These are phyloP conservation scores for Ypsolopha sequella DNA, from an alignment of 2,888 invertebrate genomes.

Conservation along the genomic window DNA sequence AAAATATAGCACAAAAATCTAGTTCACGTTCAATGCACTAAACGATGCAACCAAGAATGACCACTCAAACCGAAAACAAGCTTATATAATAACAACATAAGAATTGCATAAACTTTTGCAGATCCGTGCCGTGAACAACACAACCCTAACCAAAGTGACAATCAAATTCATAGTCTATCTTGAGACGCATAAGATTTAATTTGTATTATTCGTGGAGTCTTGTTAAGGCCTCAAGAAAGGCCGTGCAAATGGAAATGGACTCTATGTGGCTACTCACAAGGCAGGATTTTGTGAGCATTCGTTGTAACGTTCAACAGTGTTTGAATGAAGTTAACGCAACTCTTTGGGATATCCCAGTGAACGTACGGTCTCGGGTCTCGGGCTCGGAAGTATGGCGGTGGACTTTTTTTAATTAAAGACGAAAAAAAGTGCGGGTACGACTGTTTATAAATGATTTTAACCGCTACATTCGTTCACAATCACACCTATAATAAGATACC, in stretches of 20 bases:
- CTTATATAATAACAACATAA: slow-evolving; percentile 69
- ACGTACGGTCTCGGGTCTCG: slow-evolving; percentile 16
- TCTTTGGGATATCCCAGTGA: slow-evolving; percentile 53
- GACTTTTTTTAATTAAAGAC: slow-evolving; percentile 15
- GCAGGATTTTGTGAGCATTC: no score
- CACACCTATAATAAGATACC: no score
- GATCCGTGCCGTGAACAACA: slow-evolving; percentile 34
- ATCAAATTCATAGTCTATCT: not conserved
- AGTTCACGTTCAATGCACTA: slow-evolving; percentile 52
- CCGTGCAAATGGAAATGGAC: not conserved
- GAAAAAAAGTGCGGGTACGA: not conserved
- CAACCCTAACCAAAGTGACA: slow-evolving; percentile 11
- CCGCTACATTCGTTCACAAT: no score
- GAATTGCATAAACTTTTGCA: slow-evolving; percentile 61
- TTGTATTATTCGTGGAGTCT: not conserved
- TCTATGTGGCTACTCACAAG: no score
- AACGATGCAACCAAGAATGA: slow-evolving; percentile 45
- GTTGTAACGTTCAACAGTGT: slow-evolving; percentile 21
- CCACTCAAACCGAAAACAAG: slow-evolving; percentile 34
- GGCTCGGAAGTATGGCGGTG: slow-evolving; percentile 25
- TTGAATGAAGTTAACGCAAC: slow-evolving; percentile 58
- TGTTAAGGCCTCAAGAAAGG: not conserved
- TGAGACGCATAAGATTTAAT: not conserved
- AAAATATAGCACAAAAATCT: slow-evolving; percentile 17
- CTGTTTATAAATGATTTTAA: no score